A percentile compares a stretch with the other conserved stretches of the same genome.
Conservation (phyloP, 2,113 vertebrate genomes). For the Chelonoidis abingdonii region DNA sequence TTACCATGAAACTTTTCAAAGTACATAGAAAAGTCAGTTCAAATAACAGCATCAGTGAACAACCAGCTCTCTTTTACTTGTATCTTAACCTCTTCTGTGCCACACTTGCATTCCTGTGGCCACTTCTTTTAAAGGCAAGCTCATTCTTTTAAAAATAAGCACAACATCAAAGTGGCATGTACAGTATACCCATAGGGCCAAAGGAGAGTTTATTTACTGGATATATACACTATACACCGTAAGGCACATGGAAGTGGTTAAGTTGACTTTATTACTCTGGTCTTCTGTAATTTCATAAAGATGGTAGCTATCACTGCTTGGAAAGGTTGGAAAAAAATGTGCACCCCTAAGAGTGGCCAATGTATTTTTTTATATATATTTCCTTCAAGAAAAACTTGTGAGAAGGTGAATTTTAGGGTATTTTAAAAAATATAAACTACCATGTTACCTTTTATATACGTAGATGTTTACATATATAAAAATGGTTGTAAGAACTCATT, state of each 20-base stretch:
- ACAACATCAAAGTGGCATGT: constrained; percentile 72
- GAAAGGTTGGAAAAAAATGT: constrained; percentile 72
- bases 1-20: constrained; percentile 49
- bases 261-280: constrained; percentile 69
- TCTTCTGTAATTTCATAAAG: constrained; percentile 71
- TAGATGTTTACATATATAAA: constrained; percentile 55
- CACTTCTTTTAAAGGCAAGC: constrained; percentile 51
- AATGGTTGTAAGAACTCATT: constrained; percentile 60
- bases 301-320: constrained; percentile 61
- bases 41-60: constrained; percentile 62
- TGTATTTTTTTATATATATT: constrained; percentile 9
- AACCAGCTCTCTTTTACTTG: constrained; percentile 44
- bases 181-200: constrained; percentile 69
- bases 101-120: constrained; percentile 8
- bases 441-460: constrained; percentile 71
- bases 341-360: constrained; percentile 55
- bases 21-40: constrained; percentile 46
- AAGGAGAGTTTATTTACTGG: constrained; percentile 67
- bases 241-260: constrained; percentile 81
- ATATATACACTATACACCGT: constrained; percentile 78
- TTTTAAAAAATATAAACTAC: constrained; percentile 58
- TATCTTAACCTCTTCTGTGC: constrained; percentile 48
- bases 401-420: constrained; percentile 55
- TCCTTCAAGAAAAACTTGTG: constrained; percentile 24
- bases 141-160: constrained; percentile 59